Evolutionary conservation across 2,797 vertebrate species (phyloP).

Genomic region (Coregonus suidteri): DNA sequence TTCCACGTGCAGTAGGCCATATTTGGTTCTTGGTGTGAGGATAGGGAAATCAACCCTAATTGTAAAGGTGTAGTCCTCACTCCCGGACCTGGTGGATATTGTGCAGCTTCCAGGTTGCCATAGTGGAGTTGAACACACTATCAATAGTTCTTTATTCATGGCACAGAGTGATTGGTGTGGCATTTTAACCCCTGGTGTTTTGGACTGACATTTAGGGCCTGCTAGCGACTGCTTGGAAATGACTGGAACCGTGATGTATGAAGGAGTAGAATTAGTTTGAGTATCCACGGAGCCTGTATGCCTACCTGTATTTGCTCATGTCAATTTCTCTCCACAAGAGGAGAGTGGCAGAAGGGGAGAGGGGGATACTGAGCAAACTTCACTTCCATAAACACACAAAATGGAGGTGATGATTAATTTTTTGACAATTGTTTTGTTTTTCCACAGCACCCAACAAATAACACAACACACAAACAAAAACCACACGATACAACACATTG

Average conservation of each 20-base stretch:
- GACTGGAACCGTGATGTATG: neutral
- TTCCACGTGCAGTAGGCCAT: neutral
- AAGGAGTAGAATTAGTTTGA: too few relatives aligned
- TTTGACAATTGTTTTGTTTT: too few relatives aligned
- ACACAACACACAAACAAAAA: too few relatives aligned
- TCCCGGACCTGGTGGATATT: neutral
- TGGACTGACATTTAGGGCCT: neutral
- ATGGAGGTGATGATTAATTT: neutral
- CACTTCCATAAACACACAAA: neutral
- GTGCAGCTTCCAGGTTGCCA: neutral
- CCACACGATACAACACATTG: too few relatives aligned
- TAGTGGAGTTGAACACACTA: neutral
- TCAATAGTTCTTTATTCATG: neutral
- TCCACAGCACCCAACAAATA: too few relatives aligned
- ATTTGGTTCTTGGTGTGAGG: neutral
- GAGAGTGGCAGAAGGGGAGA: constrained; percentile 14
- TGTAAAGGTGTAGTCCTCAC: too few relatives aligned
- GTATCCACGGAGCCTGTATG: neutral
- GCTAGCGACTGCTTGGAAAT: neutral
- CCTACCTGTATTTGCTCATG: neutral
- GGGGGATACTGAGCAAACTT: neutral
- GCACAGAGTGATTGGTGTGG: neutral
- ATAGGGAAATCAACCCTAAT: neutral
- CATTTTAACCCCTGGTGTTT: neutral
- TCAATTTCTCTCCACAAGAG: too few relatives aligned